Evolutionary conservation across 2,113 vertebrate species (phyloP), one percentile per base, ranked within the genome.

Genomic region (Colinus virginianus): DNA sequence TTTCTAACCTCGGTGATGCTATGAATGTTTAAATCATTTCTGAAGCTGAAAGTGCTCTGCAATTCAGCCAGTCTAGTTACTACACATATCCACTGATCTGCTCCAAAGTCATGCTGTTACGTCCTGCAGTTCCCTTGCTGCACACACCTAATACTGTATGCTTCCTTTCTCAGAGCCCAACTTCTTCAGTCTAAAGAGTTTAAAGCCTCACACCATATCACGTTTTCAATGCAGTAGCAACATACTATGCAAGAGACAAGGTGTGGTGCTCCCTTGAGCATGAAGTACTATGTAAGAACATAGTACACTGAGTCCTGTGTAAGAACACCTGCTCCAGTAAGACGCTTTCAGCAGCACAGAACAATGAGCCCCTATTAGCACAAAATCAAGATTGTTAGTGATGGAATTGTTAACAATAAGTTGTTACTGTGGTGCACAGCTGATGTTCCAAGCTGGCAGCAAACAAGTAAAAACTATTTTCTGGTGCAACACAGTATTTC

Each of bases 341-440:
- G 1, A 51, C 36, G 42, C 18, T 28, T 70, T 51, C 51, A 40
- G 53, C 66, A 67, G 67, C 61, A 87, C 8, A 32, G 46, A 76
- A 58, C 0, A 1, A 69, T 40, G 78, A 40, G 72, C 70, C 55
- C 79, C 13, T 15, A n/a, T n/a, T 23, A 56, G 51, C 22, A 20
- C 22, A 25, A 78, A 88, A 40, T 32, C 32, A 86, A 66, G 75
- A 56, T 22, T 32, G 82, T 88, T 74, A 78, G 64, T 25, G 66
- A 75, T 51, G 42, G 53, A 72, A 64, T 75, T 78, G 42, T 42
- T 78, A 32, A 84, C 19, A 61, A 78, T 32, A 11, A 7, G 25
- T 51, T 67, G 14, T 78, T 17, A 32, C 75, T 75, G 46, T 32
- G 53, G 40, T 75, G 51, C 21, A 28, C 0, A 5, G 46, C 53